These are phyloP conservation scores for Pitangus sulphuratus DNA, from an alignment of 2,797 vertebrate species.

Conservation along the genomic window DNA sequence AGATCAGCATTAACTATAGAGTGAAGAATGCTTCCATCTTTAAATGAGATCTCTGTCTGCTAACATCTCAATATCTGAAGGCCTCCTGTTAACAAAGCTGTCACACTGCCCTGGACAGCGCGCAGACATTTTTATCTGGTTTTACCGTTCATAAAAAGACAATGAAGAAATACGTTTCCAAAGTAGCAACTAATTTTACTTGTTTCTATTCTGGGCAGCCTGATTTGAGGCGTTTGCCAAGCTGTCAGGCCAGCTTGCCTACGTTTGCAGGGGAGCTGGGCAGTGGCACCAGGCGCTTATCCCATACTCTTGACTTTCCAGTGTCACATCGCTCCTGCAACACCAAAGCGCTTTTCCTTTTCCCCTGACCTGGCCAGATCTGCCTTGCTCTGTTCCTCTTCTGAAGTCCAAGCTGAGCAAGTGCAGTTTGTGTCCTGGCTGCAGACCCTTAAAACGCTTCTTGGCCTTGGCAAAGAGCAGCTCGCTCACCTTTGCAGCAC, in stretches of 20 bases:
- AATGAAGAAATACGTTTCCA: neutral
- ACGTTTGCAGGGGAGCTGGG: neutral
- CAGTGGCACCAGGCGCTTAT: neutral
- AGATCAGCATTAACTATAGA: neutral
- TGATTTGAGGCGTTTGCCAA: neutral
- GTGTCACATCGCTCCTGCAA: neutral
- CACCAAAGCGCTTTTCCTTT: neutral
- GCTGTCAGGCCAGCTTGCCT: neutral
- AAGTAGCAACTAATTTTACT: constrained; percentile 29
- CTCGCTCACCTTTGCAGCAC: neutral
- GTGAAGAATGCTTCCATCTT: neutral
- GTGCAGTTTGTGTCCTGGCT: neutral
- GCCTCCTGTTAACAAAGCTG: neutral
- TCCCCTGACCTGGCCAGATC: neutral
- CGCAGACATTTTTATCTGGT: neutral
- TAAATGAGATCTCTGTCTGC: neutral
- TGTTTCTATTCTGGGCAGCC: constrained; percentile 24
- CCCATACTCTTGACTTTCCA: neutral
- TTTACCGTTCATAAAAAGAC: constrained; percentile 10
- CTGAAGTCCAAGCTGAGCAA: neutral
- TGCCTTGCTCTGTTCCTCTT: neutral
- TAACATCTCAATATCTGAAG: neutral
- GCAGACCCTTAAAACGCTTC: neutral
- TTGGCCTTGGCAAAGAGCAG: neutral
- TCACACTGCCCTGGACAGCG: neutral